Percentiles rank a stretch among this genome's conserved stretches.
Conservation (phyloP, 2,888 invertebrate genomes). For the Emmelina monodactyla region DNA sequence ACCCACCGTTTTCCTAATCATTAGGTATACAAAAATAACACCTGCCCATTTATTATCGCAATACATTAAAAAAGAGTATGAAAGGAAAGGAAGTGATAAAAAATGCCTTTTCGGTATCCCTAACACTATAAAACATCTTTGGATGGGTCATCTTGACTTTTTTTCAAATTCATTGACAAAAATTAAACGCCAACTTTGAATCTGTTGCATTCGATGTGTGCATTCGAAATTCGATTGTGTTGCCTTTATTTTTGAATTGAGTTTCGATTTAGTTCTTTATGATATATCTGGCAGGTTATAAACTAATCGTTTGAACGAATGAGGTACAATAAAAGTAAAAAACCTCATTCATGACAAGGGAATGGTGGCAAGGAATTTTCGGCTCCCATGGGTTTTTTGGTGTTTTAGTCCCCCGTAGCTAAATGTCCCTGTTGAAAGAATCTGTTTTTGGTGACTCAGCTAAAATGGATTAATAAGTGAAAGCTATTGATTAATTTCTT, state of each 20-base stretch:
- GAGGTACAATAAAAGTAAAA: slow-evolving; percentile 28
- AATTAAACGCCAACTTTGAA: slow-evolving; percentile 16
- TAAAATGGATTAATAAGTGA: slow-evolving; percentile 14
- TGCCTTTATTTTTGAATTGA: slow-evolving; percentile 9
- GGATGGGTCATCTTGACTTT: slow-evolving; percentile 26
- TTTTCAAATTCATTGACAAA: slow-evolving; percentile 44
- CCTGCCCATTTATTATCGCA: slow-evolving; percentile 55
- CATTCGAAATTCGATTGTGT: slow-evolving; percentile 25
- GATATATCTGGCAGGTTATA: slow-evolving; percentile 18
- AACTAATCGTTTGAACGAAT: slow-evolving; percentile 26
- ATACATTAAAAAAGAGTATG: slow-evolving; percentile 31
- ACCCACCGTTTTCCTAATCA: slow-evolving; percentile 49
- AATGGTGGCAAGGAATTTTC: slow-evolving; percentile 41
- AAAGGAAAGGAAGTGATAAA: slow-evolving; percentile 56
- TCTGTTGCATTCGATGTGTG: slow-evolving; percentile 12
- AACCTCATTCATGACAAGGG: slow-evolving; percentile 29
- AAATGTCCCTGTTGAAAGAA: slow-evolving; percentile 42
- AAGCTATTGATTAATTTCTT: background rate
- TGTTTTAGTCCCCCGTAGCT: slow-evolving; percentile 41
- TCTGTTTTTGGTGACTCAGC: slow-evolving; percentile 32
- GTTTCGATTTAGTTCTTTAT: slow-evolving; percentile 12
- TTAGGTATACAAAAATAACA: slow-evolving; percentile 39
- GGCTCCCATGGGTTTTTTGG: slow-evolving; percentile 53
- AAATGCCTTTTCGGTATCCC: slow-evolving; percentile 34
- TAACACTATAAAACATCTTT: slow-evolving; percentile 36